Evolutionary conservation across 2,888 invertebrate genomes (phyloP), one percentile per base, ranked within the genome.

Genomic region (Agriotes lineatus): DNA sequence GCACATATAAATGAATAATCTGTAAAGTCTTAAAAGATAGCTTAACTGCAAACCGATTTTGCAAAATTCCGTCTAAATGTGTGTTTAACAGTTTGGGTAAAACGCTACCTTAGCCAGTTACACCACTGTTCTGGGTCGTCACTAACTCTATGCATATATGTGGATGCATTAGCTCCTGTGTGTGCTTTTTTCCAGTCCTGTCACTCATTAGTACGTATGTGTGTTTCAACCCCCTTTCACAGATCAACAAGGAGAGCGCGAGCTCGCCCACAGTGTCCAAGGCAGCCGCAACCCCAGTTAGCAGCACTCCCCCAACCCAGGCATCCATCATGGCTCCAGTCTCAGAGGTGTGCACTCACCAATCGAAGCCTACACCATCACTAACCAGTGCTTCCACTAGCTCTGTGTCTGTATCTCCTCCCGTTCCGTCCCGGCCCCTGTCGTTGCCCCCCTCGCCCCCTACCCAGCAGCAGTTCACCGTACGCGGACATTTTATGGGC

Each of bases 201-300:
- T 54, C 61, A 60, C 50, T 59, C 39, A 61, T 66, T 62, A 58
- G 64, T 61, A 60, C 71, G 68, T 78, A 71, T 75, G 72, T 78
- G 71, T 79, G 71, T 77, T 75, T 72, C 78, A 74, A 75, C 79
- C 79, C 79, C 75, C 77, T 77, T 80, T 85, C 86, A 85, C 87
- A 88, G 88, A 87, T 87, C 85, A 85, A 84, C 85, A 88, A 88
- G 87, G 88, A 88, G 80, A 81, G 84, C 79, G 78, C 84, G 78
- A 85, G 82, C 80, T 82, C 83, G 76, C 83, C 82, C 80, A 82
- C 80, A 80, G 81, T 82, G 81, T 82, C 83, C 80, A 80, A 84
- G 80, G 81, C 84, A 58, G 69, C 75, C 56, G 76, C 77, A 66
- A 74, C 74, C 72, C 73, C 76, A 73, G 72, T 68, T 63, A 72